Evolutionary conservation across 2,113 vertebrate species (phyloP).

Genomic region (Alces alces): DNA sequence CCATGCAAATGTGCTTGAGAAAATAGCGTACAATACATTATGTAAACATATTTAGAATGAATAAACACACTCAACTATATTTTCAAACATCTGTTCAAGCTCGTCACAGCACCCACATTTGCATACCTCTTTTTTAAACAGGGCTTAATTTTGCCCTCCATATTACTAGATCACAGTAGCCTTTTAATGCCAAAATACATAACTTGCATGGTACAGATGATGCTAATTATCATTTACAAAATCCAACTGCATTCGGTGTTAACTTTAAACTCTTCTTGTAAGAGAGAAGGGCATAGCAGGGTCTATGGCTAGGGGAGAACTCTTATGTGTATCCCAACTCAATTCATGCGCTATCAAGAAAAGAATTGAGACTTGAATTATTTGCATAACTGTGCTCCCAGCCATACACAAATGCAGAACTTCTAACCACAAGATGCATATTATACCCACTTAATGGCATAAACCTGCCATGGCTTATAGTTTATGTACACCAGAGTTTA

Average conservation of each 20-base stretch:
- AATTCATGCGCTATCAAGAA: neutral
- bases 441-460: neutral
- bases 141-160: conserved; percentile 21
- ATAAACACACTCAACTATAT: conserved; percentile 58
- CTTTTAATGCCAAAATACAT: neutral
- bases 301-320: neutral
- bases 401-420: neutral
- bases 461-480: neutral
- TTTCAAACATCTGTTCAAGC: conserved; percentile 68
- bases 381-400: conserved; percentile 34
- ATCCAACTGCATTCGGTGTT: neutral
- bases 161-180: conserved; percentile 38
- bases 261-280: neutral
- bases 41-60: conserved; percentile 68
- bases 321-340: neutral
- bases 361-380: conserved; percentile 18
- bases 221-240: neutral
- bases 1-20: conserved; percentile 58
- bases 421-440: conserved; percentile 32
- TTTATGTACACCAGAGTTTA: conserved; percentile 7
- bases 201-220: neutral
- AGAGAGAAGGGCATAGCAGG: neutral
- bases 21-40: conserved; percentile 59
- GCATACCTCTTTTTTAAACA: conserved; percentile 39
- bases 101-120: conserved; percentile 34